Evolutionary conservation across 2,888 invertebrate species (phyloP).

Genomic region (Gari tellinella): DNA sequence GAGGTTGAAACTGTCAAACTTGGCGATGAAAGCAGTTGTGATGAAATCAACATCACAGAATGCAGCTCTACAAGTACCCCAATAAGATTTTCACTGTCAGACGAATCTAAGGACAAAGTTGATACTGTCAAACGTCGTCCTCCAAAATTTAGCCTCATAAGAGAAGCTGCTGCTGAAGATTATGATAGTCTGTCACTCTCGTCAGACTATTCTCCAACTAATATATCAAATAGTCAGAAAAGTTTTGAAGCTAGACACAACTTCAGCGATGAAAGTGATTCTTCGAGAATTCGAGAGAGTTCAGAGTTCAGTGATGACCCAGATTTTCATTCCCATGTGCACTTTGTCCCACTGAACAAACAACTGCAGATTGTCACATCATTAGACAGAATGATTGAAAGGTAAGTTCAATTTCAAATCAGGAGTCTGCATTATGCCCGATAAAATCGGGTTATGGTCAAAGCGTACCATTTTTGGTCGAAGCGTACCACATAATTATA

Average conservation of each 20-base stretch:
- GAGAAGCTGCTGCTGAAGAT: slow-evolving; percentile 62
- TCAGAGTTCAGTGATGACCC: slow-evolving; percentile 73
- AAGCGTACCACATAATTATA: too few species aligned
- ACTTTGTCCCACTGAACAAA: slow-evolving; percentile 73
- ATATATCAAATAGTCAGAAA: slow-evolving; percentile 65
- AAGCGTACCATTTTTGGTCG: too few species aligned
- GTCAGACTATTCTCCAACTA: slow-evolving; percentile 74
- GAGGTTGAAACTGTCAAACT: slow-evolving; percentile 48
- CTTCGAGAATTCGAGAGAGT: slow-evolving; percentile 64
- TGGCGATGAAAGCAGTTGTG: slow-evolving; percentile 24
- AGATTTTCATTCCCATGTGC: slow-evolving; percentile 63
- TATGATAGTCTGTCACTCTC: slow-evolving; percentile 69
- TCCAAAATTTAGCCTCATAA: slow-evolving; percentile 56
- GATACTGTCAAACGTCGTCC: slow-evolving; percentile 32
- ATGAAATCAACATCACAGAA: slow-evolving; percentile 46
- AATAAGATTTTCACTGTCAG: slow-evolving; percentile 49
- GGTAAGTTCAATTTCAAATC: slow-evolving; percentile 35
- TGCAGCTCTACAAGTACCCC: slow-evolving; percentile 58
- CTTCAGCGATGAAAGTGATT: slow-evolving; percentile 75
- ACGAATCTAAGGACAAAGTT: slow-evolving; percentile 49
- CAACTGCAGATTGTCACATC: slow-evolving; percentile 79
- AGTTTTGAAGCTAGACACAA: slow-evolving; percentile 65
- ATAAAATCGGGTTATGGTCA: too few species aligned
- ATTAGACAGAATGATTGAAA: slow-evolving; percentile 65
- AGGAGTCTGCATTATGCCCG: too few species aligned